A percentile compares a stretch with the other conserved stretches of the same genome.
Conservation (phyloP, 2,888 invertebrate species). For the Aproaerema taeniolella region DNA sequence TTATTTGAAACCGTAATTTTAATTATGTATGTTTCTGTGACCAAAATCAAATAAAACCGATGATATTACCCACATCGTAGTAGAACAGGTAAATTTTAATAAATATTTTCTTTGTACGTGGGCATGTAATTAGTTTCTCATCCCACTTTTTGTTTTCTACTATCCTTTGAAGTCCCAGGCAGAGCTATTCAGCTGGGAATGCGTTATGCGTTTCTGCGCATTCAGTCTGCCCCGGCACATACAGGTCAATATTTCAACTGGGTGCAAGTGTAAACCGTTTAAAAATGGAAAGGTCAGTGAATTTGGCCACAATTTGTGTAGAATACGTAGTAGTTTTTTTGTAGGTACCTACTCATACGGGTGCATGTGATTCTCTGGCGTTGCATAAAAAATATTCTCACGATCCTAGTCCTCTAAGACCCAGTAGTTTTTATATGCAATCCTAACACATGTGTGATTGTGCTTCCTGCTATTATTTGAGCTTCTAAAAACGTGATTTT, state of each 20-base stretch:
- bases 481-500: too few relatives aligned
- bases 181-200: slow-evolving; percentile 39
- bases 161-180: slow-evolving; percentile 47
- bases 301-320: slow-evolving; percentile 32
- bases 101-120: slow-evolving; percentile 36
- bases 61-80: slow-evolving; percentile 29
- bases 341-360: slow-evolving; percentile 29
- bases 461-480: too few relatives aligned
- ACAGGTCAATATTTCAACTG: slow-evolving; percentile 32
- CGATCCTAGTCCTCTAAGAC: slow-evolving; percentile 40
- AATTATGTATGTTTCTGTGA: slow-evolving; percentile 43
- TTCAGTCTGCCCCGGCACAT: slow-evolving; percentile 33
- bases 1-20: slow-evolving; percentile 32
- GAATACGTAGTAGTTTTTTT: slow-evolving; percentile 35
- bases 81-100: slow-evolving; percentile 38
- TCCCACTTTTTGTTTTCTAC: slow-evolving; percentile 60
- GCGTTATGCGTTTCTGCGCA: slow-evolving; percentile 58
- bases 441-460: slow-evolving; percentile 42
- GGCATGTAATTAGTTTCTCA: slow-evolving; percentile 55
- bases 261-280: slow-evolving; percentile 26
- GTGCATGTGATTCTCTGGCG: slow-evolving; percentile 46
- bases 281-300: slow-evolving; percentile 47
- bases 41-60: slow-evolving; percentile 35
- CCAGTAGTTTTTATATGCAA: slow-evolving; percentile 17
- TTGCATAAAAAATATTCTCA: slow-evolving; percentile 52